Conservation (phyloP, 2,797 vertebrate genomes). For the Galagoides demidoff region DNA sequence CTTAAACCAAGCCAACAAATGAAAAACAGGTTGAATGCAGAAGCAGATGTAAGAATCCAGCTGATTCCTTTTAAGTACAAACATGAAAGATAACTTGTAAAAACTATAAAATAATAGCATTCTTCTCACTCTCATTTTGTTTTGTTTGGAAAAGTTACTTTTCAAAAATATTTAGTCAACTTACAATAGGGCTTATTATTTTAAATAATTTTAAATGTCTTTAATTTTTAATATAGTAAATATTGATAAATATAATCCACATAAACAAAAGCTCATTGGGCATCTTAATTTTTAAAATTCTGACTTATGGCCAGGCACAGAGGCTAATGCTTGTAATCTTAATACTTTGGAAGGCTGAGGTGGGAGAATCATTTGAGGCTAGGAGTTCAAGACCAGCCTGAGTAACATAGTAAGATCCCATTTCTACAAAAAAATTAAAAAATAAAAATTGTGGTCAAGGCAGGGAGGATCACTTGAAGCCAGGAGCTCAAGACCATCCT, state of each 20-base stretch:
- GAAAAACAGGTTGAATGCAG: background rate
- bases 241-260: slow-evolving; percentile 38
- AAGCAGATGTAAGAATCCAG: background rate
- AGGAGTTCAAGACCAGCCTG: background rate
- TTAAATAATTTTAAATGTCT: background rate
- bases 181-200: background rate
- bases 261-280: slow-evolving; percentile 10
- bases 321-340: background rate
- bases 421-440: background rate
- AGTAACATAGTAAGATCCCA: background rate
- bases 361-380: background rate
- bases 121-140: background rate
- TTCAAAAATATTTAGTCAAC: background rate
- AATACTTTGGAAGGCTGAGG: background rate
- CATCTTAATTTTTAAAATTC: background rate
- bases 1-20: slow-evolving; percentile 4
- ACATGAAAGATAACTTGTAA: slow-evolving; percentile 31
- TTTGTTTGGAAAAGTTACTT: background rate
- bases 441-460: background rate
- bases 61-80: slow-evolving; percentile 11
- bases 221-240: slow-evolving; percentile 44
- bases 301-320: background rate
- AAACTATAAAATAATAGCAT: slow-evolving; percentile 3
- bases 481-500: background rate
- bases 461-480: background rate